Base-by-base conservation (phyloP, 2,888 invertebrate species). In the Cheilosia vernalis region DNA sequence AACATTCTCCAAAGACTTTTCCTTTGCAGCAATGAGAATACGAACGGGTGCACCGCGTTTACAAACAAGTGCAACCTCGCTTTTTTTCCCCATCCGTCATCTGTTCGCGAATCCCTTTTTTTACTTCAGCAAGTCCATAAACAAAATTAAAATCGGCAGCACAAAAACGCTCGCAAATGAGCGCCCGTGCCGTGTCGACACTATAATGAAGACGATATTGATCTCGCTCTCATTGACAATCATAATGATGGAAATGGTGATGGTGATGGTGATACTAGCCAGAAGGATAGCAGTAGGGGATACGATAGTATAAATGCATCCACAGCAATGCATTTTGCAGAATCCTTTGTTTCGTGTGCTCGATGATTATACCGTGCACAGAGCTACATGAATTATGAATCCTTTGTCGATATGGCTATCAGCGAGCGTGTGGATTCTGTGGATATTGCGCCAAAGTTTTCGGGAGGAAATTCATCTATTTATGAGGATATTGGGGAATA, bases 331-430 rank as follows among this genome's bases (percentile, higher is more conserved):
- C 5, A 44, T n/a, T 37, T 27, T 33, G n/a, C 58, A 44, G 47
- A 40, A 47, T 70, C 49, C 72, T 78, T 61, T 78, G 61, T 56
- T 58, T 24, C 42, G 21, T 74, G 19, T 74, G 19, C 7, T n/a
- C 40, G 37, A 17, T 77, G 78, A 74, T 69, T 64, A 58, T 64
- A 58, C 55, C 56, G 49, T 56, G 21, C n/a, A 21, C 42, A 69
- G 27, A 6, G 30, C 17, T 40, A 19, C 51, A 55, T 70, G 84
- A 51, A 79, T 84, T 74, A 74, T 69, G 53, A 51, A 84, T 70
- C 63, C 55, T 64, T 80, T 63, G 58, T 61, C 37, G 47, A 51
- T 6, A 51, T 6, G 33, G n/a, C 64, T 58, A 53, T 44, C 58
- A 33, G n/a, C 24, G 53, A 56, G 19, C 37, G 13, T 21, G 42